Percentiles rank a stretch among this genome's conserved stretches.
Evolutionary conservation across 2,888 invertebrate species (phyloP).

Genomic region (Coleophora deauratella): DNA sequence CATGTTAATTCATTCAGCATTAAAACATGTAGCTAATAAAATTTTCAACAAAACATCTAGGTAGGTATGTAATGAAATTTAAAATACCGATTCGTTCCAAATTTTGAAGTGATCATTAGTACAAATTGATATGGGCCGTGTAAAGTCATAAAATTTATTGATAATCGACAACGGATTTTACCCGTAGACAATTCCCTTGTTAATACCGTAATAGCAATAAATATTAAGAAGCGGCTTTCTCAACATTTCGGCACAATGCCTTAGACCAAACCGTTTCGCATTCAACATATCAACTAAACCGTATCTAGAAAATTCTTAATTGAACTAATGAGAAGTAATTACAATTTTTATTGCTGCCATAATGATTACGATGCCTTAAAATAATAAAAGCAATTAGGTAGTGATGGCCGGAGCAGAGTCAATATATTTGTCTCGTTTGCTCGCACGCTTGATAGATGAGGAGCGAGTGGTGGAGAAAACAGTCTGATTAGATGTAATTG

Average conservation of each 20-base stretch:
- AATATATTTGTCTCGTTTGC: constrained; percentile 44
- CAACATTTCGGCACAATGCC: constrained; percentile 40
- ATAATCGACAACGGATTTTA: constrained; percentile 50
- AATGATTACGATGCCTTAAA: constrained; percentile 75
- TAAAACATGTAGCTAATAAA: too few species aligned
- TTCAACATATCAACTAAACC: constrained; percentile 67
- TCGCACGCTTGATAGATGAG: constrained; percentile 22
- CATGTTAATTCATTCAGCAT: too few species aligned
- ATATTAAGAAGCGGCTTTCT: constrained; percentile 42
- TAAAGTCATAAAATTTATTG: constrained; percentile 59
- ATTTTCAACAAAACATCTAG: too few species aligned
- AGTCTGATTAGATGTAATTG: constrained; percentile 68
- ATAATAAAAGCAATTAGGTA: constrained; percentile 75
- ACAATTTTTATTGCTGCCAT: constrained; percentile 72
- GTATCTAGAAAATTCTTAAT: constrained; percentile 74
- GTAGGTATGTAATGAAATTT: constrained; percentile 36
- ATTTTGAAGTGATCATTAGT: constrained; percentile 62
- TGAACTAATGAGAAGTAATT: constrained; percentile 75
- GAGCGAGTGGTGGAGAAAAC: constrained; percentile 32
- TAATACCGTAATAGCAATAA: constrained; percentile 47
- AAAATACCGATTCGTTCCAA: constrained; percentile 65
- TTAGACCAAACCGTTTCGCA: constrained; percentile 49
- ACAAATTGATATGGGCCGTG: constrained; percentile 65
- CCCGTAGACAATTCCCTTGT: constrained; percentile 44
- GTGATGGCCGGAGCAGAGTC: constrained; percentile 63